phyloP scores from a whole-genome alignment of 2,113 vertebrate species.

The Pseudolaguvia tuberculata region DNA sequence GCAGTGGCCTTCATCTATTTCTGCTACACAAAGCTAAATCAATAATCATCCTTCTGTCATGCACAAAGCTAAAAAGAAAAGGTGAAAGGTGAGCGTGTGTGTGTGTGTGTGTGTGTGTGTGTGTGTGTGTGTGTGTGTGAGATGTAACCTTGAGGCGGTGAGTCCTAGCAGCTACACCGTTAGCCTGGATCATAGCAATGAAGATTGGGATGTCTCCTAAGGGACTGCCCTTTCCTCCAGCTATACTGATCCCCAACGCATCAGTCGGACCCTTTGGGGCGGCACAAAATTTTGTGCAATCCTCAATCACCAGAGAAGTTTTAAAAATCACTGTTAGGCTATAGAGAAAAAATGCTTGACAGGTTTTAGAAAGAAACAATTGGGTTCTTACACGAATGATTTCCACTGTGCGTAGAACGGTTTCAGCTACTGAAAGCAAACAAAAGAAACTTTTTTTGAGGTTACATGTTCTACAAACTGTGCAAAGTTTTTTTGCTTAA shows the following conservation, averaged over 20 bases:
- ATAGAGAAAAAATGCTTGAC: not conserved
- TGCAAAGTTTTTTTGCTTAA: too few relatives aligned
- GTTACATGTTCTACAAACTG: not conserved
- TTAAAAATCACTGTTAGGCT: not conserved
- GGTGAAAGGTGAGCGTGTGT: not conserved
- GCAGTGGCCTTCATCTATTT: conserved; percentile 2
- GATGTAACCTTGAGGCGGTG: conserved; percentile 78
- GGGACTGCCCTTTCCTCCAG: conserved; percentile 90
- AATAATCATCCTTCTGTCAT: conserved; percentile 1
- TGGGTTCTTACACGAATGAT: conserved; percentile 76
- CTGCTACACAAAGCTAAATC: conserved; percentile 20
- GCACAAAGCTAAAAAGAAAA: not conserved
- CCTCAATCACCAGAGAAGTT: not conserved
- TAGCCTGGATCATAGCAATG: conserved; percentile 97
- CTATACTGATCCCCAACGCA: conserved; percentile 91
- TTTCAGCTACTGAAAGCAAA: conserved; percentile 62
- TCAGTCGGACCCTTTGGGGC: conserved; percentile 76
- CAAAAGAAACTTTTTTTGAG: not conserved
- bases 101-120: not conserved
- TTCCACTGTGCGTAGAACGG: conserved; percentile 77
- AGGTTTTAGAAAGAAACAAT: not conserved
- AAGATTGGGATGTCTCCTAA: conserved; percentile 91
- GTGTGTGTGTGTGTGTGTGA: not conserved
- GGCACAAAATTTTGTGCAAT: not conserved
- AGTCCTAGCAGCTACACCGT: conserved; percentile 83